Conservation (phyloP, 2,113 vertebrate species). For the Nannobrachium achirus region DNA sequence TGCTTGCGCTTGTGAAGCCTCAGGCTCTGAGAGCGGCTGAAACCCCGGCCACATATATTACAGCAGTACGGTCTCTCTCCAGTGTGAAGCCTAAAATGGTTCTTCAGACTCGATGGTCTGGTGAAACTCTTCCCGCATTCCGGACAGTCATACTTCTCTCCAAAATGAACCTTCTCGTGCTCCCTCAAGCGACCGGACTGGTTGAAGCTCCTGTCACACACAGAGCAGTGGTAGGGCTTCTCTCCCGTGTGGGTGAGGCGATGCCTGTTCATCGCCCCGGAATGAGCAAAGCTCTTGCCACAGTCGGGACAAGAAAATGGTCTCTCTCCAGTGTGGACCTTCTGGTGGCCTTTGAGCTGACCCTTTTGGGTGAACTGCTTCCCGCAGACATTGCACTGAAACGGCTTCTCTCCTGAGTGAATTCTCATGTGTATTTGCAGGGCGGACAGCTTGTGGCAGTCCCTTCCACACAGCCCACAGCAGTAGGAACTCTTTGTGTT, state of each 20-base stretch:
- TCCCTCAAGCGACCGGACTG: conserved; percentile 76
- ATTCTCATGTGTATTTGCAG: conserved; percentile 74
- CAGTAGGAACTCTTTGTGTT: conserved; percentile 63
- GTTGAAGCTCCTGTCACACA: conserved; percentile 81
- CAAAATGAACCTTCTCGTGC: conserved; percentile 81
- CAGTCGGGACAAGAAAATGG: conserved; percentile 72
- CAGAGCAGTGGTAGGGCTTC: conserved; percentile 74
- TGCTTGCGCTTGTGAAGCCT: conserved; percentile 70
- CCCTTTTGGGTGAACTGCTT: conserved; percentile 76
- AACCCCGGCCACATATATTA: conserved; percentile 69
- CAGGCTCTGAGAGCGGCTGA: conserved; percentile 69
- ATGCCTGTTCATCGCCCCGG: conserved; percentile 71
- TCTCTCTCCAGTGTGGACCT: conserved; percentile 73
- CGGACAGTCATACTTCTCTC: conserved; percentile 73
- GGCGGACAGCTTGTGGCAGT: conserved; percentile 74
- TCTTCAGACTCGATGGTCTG: conserved; percentile 79
- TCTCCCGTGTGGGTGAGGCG: conserved; percentile 73
- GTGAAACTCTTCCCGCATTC: conserved; percentile 76
- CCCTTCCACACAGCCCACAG: conserved; percentile 73
- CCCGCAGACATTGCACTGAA: conserved; percentile 66
- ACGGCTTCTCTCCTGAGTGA: conserved; percentile 73
- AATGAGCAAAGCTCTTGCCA: conserved; percentile 72
- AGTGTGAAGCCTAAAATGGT: conserved; percentile 82
- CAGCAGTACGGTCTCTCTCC: conserved; percentile 75
- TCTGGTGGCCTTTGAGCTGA: conserved; percentile 73